Evolutionary conservation across 2,113 vertebrate species (phyloP).

Genomic region (Gasterosteus nipponicus): DNA sequence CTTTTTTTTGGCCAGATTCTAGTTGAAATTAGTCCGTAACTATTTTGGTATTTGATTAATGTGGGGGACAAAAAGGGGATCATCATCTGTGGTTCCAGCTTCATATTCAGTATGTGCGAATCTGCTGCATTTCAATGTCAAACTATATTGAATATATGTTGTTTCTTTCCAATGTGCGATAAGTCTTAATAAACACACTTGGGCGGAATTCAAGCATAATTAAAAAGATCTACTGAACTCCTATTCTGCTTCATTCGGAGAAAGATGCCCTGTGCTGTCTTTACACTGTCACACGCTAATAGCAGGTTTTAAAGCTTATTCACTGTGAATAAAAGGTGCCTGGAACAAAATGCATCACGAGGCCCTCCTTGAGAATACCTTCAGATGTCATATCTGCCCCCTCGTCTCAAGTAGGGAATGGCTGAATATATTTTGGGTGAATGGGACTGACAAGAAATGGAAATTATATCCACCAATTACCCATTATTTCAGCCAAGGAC

Average conservation of each 20-base stretch:
- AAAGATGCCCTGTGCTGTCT: background rate
- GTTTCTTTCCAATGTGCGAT: background rate
- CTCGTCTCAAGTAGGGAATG: constrained; percentile 17
- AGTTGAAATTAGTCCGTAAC: background rate
- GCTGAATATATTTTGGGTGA: constrained; percentile 20
- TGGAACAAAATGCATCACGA: constrained; percentile 24
- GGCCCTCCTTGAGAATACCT: constrained; percentile 12
- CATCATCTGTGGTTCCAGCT: background rate
- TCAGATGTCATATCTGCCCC: constrained; percentile 14
- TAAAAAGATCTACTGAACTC: constrained; percentile 25
- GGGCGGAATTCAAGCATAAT: constrained; percentile 17
- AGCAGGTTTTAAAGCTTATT: constrained; percentile 19
- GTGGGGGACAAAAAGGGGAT: background rate
- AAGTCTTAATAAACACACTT: background rate
- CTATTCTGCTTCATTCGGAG: background rate
- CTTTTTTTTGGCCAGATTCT: background rate
- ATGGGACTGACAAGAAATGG: constrained; percentile 29
- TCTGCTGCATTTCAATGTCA: background rate
- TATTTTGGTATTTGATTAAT: background rate
- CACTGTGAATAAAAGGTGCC: constrained; percentile 14
- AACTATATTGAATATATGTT: background rate
- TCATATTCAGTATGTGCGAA: background rate
- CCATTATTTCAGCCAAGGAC: constrained; percentile 22
- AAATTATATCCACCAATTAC: constrained; percentile 41
- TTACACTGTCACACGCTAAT: constrained; percentile 8